Percentiles rank a stretch among this genome's conserved stretches.
Evolutionary conservation across 2,888 invertebrate genomes (phyloP).

Genomic region (Lutraria lutraria): DNA sequence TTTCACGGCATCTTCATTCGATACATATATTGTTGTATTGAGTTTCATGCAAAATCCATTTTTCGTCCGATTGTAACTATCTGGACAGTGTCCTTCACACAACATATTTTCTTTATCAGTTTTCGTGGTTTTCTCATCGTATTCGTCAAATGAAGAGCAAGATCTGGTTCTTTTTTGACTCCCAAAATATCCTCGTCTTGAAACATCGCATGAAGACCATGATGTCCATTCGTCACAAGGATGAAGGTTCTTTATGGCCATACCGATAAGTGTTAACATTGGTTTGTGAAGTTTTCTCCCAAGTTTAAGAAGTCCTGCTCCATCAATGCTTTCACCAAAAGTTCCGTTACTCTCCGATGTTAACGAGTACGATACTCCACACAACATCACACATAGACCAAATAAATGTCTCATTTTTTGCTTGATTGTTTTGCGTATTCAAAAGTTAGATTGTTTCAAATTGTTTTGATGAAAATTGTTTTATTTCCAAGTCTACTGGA

Average conservation of each 20-base stretch:
- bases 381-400: neutral
- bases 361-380: neutral
- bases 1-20: neutral
- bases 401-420: no score
- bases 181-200: neutral
- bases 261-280: neutral
- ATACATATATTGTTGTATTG: neutral
- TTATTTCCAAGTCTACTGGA: no score
- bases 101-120: neutral
- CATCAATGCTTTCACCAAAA: neutral
- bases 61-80: neutral
- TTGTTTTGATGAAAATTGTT: no score
- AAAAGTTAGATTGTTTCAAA: no score
- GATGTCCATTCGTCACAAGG: neutral
- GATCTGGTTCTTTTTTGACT: neutral
- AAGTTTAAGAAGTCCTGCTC: neutral
- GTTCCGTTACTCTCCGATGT: neutral
- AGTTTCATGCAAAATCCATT: neutral
- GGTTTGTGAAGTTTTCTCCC: constrained; percentile 11
- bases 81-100: neutral
- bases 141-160: neutral
- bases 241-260: neutral
- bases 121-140: neutral
- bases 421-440: no score
- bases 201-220: neutral